Percentiles rank a stretch among this genome's conserved stretches.
Evolutionary conservation across 2,888 invertebrate genomes (phyloP).

Genomic region (Perdita meconis): DNA sequence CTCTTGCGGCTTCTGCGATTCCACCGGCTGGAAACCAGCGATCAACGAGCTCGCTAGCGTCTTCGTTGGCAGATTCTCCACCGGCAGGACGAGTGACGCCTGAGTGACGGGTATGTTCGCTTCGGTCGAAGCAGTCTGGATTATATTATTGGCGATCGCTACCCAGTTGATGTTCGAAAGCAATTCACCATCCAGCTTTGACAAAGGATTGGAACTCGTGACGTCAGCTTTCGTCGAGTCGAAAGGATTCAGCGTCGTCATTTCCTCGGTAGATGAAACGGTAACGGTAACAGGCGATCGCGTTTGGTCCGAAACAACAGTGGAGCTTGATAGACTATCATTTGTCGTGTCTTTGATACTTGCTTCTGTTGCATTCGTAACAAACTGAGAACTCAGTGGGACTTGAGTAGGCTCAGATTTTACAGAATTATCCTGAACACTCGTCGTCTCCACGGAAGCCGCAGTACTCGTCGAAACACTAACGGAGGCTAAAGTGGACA

Average conservation of each 20-base stretch:
- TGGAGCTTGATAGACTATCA: not conserved
- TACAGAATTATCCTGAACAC: not conserved
- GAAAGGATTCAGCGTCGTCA: not conserved
- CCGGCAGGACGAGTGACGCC: not conserved
- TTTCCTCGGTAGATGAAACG: not conserved
- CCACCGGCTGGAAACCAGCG: conserved; percentile 21
- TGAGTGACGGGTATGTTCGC: conserved; percentile 7
- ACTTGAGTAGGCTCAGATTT: not conserved
- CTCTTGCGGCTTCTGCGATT: not conserved
- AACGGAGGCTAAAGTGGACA: too few species aligned
- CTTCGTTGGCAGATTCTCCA: conserved; percentile 13
- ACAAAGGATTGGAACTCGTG: too few species aligned
- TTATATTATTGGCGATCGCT: conserved; percentile 29
- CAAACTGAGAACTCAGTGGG: not conserved
- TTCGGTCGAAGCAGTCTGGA: conserved; percentile 10
- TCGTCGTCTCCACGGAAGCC: not conserved
- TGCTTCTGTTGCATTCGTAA: not conserved
- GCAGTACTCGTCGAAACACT: not conserved
- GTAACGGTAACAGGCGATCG: not conserved
- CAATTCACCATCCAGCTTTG: not conserved
- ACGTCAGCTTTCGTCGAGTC: not conserved
- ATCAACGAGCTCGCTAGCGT: conserved; percentile 46
- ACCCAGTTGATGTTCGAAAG: not conserved
- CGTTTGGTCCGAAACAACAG: not conserved
- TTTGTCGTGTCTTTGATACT: not conserved